Evolutionary conservation across 2,888 invertebrate genomes (phyloP).

Genomic region (Bursaphelenchus okinawaensis): DNA sequence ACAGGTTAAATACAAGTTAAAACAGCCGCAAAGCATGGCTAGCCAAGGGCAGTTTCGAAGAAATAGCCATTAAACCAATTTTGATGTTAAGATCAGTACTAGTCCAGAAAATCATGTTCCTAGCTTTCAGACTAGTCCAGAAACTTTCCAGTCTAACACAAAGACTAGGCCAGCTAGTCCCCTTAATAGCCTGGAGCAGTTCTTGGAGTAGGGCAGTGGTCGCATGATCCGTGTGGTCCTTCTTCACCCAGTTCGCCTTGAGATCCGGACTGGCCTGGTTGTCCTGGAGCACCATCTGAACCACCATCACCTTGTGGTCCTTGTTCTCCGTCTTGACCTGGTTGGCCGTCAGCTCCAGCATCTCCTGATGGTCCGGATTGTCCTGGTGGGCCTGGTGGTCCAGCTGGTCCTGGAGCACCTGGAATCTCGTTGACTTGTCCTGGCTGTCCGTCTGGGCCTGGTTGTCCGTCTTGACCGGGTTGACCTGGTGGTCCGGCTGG

Average conservation of each 20-base stretch:
- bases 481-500: constrained; percentile 15
- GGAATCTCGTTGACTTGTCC: background rate
- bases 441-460: background rate
- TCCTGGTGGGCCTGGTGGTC: constrained; percentile 27
- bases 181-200: constrained; percentile 27
- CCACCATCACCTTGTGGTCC: constrained; percentile 8
- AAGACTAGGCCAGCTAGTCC: too few species aligned
- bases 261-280: constrained; percentile 11
- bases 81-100: too few species aligned
- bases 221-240: constrained; percentile 16
- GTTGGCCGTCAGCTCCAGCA: constrained; percentile 14
- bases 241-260: constrained; percentile 6
- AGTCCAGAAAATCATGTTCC: too few species aligned
- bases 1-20: background rate
- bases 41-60: too few species aligned
- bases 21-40: too few species aligned
- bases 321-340: constrained; percentile 15
- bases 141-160: too few species aligned
- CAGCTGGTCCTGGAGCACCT: constrained; percentile 12
- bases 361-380: constrained; percentile 13
- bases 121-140: too few species aligned
- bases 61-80: too few species aligned
- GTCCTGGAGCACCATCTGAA: constrained; percentile 19
- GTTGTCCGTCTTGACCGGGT: constrained; percentile 9
- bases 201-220: constrained; percentile 25